Conservation (phyloP, 2,113 vertebrate genomes). For the Pollachius pollachius region DNA sequence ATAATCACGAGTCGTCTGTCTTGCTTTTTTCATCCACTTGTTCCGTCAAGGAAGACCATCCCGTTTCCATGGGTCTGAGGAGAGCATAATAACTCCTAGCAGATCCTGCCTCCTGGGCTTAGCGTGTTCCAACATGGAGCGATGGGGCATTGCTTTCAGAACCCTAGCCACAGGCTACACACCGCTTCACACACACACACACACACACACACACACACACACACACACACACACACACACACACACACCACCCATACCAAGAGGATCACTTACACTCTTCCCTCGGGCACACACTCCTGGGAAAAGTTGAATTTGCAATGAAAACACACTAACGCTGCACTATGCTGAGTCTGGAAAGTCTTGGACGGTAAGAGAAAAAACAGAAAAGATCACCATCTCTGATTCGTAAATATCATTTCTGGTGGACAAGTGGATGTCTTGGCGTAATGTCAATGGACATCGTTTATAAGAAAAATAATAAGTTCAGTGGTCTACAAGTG, state of each 20-base stretch:
- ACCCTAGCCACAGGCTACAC: constrained; percentile 61
- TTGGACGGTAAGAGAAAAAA: constrained; percentile 25
- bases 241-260: constrained; percentile 53
- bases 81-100: constrained; percentile 62
- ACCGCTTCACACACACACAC: constrained; percentile 48
- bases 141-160: constrained; percentile 54
- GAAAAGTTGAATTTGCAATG: constrained; percentile 58
- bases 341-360: constrained; percentile 40
- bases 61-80: constrained; percentile 62
- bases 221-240: constrained; percentile 24
- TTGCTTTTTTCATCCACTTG: constrained; percentile 36
- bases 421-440: background rate
- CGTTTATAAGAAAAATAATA: background rate
- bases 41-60: constrained; percentile 44
- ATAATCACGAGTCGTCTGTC: constrained; percentile 28
- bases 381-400: constrained; percentile 7
- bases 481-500: background rate
- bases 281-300: constrained; percentile 55
- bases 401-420: background rate
- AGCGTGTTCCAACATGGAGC: constrained; percentile 66
- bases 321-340: constrained; percentile 51
- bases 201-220: constrained; percentile 40
- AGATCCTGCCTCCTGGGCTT: constrained; percentile 59
- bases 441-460: background rate
- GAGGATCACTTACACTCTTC: constrained; percentile 59